Conservation (phyloP, 1,140 invertebrate species). For the Brachionus plicatilis region DNA sequence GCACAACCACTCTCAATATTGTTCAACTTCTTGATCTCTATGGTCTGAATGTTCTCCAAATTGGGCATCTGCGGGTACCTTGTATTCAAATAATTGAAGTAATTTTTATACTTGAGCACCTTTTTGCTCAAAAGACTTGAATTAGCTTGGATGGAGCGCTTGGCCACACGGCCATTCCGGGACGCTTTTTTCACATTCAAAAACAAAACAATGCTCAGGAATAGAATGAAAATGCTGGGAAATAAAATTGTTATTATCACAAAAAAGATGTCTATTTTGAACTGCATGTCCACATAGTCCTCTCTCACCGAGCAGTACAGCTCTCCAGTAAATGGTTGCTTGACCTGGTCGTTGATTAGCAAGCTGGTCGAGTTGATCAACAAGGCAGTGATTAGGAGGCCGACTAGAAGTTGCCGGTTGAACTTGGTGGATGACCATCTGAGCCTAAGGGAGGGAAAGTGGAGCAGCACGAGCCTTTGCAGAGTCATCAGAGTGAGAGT, state of each 20-base stretch:
- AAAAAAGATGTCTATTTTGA: slow-evolving; percentile 11
- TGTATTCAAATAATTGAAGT: slow-evolving; percentile 21
- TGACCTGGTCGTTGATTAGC: neutral
- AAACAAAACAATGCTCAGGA: slow-evolving; percentile 1
- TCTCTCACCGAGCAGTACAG: neutral
- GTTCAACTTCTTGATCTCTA: neutral
- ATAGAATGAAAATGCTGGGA: neutral
- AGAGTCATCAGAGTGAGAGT: slow-evolving; percentile 4
- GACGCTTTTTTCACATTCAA: neutral
- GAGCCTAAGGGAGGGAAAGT: neutral
- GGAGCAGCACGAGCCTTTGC: neutral
- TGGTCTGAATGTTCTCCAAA: slow-evolving; percentile 25
- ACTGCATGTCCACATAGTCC: neutral
- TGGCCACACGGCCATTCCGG: neutral
- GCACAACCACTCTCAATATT: neutral
- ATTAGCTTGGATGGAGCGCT: neutral
- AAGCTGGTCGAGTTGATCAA: neutral
- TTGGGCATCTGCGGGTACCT: slow-evolving; percentile 8
- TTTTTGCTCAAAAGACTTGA: neutral
- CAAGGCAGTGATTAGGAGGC: neutral
- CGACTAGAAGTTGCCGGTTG: neutral
- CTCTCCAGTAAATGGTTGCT: neutral
- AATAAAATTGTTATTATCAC: slow-evolving; percentile 7
- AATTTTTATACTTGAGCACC: slow-evolving; percentile 2
- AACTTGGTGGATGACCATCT: slow-evolving; percentile 2